Conservation (phyloP, 1,140 invertebrate species). For the Helicoverpa zea region DNA sequence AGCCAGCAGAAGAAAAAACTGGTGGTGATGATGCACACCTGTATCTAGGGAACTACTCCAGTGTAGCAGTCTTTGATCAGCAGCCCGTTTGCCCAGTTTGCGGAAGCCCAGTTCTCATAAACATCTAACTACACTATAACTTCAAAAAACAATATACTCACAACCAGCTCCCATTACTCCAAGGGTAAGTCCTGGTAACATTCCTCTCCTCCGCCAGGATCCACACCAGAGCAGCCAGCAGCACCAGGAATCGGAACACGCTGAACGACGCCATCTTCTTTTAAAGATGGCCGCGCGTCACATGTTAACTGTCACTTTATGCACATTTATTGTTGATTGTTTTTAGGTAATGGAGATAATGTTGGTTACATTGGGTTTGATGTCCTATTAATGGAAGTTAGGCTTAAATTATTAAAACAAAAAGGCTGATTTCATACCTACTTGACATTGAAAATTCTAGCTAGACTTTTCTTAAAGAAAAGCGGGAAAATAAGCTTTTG, state of each 20-base stretch:
- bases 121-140: too few species aligned
- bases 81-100: too few species aligned
- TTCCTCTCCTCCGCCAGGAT: slow-evolving; percentile 63
- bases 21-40: too few species aligned
- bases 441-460: too few species aligned
- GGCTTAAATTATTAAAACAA: too few species aligned
- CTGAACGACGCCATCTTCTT: slow-evolving; percentile 71
- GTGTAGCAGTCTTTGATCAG: too few species aligned
- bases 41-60: too few species aligned
- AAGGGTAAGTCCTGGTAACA: slow-evolving; percentile 67
- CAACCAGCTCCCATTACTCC: slow-evolving; percentile 84
- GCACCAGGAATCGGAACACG: slow-evolving; percentile 71
- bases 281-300: slow-evolving; percentile 58
- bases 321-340: slow-evolving; percentile 37
- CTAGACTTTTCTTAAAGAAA: too few species aligned
- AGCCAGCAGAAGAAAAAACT: neutral
- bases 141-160: slow-evolving; percentile 64
- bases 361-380: neutral
- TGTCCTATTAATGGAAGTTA: too few species aligned
- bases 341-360: neutral
- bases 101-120: too few species aligned
- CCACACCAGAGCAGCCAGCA: slow-evolving; percentile 71
- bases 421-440: too few species aligned
- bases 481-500: too few species aligned
- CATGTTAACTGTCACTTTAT: slow-evolving; percentile 49